Evolutionary conservation across 2,797 vertebrate species (phyloP).

Genomic region (Hozukius guyotensis): DNA sequence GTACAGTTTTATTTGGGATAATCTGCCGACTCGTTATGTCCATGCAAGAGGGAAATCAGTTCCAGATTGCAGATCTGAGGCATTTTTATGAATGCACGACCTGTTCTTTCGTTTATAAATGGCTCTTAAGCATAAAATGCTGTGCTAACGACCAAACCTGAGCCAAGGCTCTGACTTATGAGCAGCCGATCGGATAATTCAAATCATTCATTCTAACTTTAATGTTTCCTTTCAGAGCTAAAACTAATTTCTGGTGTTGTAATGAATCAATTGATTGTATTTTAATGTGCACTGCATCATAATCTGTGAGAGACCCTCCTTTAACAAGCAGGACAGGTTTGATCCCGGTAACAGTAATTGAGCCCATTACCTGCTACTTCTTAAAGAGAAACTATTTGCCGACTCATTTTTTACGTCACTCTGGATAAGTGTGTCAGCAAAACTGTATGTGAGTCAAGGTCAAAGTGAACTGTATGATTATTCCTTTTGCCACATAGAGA

Average conservation of each 20-base stretch:
- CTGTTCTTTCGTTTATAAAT: slow-evolving; percentile 24
- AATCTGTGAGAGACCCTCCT: not conserved
- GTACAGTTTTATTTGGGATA: slow-evolving; percentile 12
- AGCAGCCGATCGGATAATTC: slow-evolving; percentile 4
- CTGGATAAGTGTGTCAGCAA: not conserved
- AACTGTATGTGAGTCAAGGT: not conserved
- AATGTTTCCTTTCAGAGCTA: slow-evolving; percentile 14
- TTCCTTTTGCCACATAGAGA: not conserved
- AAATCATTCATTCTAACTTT: slow-evolving; percentile 23
- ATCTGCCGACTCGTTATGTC: slow-evolving; percentile 9
- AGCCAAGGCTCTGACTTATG: slow-evolving; percentile 56
- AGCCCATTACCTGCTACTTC: slow-evolving; percentile 4
- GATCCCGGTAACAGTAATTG: not conserved
- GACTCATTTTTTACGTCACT: slow-evolving; percentile 18
- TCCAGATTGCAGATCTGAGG: slow-evolving; percentile 23
- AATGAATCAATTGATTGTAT: slow-evolving; percentile 16
- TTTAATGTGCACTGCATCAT: slow-evolving; percentile 22
- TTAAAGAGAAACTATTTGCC: slow-evolving; percentile 17
- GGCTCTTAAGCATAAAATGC: slow-evolving; percentile 34
- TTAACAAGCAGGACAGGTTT: not conserved
- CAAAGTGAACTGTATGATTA: not conserved
- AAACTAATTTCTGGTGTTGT: slow-evolving; percentile 9
- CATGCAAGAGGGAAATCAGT: slow-evolving; percentile 10
- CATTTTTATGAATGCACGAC: slow-evolving; percentile 27
- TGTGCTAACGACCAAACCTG: slow-evolving; percentile 19